These are phyloP conservation scores for Nephrocerus scutellatus DNA, from an alignment of 2,888 invertebrate species.

Conservation along the genomic window DNA sequence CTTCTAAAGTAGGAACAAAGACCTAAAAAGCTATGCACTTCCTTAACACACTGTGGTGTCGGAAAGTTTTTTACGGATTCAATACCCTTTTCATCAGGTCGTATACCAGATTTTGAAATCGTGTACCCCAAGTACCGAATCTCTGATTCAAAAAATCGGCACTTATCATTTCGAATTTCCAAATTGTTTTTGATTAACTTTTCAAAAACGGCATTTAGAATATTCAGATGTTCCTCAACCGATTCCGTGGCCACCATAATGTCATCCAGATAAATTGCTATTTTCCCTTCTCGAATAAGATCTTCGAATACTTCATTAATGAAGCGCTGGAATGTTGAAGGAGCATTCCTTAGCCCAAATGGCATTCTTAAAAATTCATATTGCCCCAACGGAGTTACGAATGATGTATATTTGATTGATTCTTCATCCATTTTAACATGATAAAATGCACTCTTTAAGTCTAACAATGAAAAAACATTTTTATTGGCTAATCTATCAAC, in stretches of 20 bases:
- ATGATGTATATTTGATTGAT: slow-evolving; percentile 10
- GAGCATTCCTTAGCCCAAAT: slow-evolving; percentile 15
- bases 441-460: slow-evolving; percentile 8
- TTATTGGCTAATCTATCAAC: slow-evolving; percentile 2
- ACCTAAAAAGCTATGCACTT: slow-evolving; percentile 6
- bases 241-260: slow-evolving; percentile 15
- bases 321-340: slow-evolving; percentile 14
- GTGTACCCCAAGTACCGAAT: slow-evolving; percentile 15
- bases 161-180: slow-evolving; percentile 14
- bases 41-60: slow-evolving; percentile 1
- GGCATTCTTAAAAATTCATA: slow-evolving; percentile 15
- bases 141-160: slow-evolving; percentile 10
- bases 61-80: slow-evolving; percentile 7
- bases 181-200: slow-evolving; percentile 9
- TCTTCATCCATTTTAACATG: slow-evolving; percentile 4
- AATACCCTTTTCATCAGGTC: slow-evolving; percentile 12
- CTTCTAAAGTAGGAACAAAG: slow-evolving; percentile 1
- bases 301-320: slow-evolving; percentile 14
- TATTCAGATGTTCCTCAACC: slow-evolving; percentile 8
- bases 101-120: slow-evolving; percentile 11
- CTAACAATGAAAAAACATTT: slow-evolving; percentile 1
- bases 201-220: slow-evolving; percentile 11
- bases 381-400: too few relatives aligned
- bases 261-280: slow-evolving; percentile 18
- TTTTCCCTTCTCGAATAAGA: slow-evolving; percentile 9